Evolutionary conservation across 2,797 vertebrate species (phyloP), one percentile per base, ranked within the genome.

Genomic region (Lindbergichthys nudifrons): DNA sequence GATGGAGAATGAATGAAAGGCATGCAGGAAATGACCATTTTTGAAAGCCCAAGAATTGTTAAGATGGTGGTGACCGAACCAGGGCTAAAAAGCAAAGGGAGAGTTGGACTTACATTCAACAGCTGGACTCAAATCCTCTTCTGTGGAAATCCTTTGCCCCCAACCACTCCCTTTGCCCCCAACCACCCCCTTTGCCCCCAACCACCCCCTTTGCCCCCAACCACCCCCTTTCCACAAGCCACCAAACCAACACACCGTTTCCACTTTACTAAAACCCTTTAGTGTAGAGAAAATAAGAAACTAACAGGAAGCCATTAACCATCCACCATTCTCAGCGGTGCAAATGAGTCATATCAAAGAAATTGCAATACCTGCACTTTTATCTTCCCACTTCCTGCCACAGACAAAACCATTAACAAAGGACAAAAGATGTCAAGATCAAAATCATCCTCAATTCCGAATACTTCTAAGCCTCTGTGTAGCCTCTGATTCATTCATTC

Each of bases 1-100:
- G 92, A 90, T 81, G 80, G 89, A 91, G 65, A 93, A 75, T 16
- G 66, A 64, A 93, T 11, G 75, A 77, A 75, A 30, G 60, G 18
- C 70, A 80, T 77, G 77, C 69, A 84, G 77, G 70, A 87, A 61
- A 79, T 70, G 42, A 60, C 61, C 67, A 18, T 82, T 66, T 82
- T 84, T 89, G 85, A 82, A 66, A 89, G 69, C 76, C 69, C 26
- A 65, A 64, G 32, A 70, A 64, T 6, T 84, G 41, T 36, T 36
- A 7, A 36, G 32, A 36, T 9, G 32, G 32, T 36, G 32, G 32
- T 9, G 1, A 36, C 32, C 32, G 36, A 4, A 30, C 3, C 30
- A 30, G 30, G 3, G 5, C 30, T 30, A 30, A 30, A 30, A 30
- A 2, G 3, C 3, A 30, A 26, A 26, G 32, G 9, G 32, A 36